Conservation (phyloP, 2,113 vertebrate species). For the Caranx melampygus region DNA sequence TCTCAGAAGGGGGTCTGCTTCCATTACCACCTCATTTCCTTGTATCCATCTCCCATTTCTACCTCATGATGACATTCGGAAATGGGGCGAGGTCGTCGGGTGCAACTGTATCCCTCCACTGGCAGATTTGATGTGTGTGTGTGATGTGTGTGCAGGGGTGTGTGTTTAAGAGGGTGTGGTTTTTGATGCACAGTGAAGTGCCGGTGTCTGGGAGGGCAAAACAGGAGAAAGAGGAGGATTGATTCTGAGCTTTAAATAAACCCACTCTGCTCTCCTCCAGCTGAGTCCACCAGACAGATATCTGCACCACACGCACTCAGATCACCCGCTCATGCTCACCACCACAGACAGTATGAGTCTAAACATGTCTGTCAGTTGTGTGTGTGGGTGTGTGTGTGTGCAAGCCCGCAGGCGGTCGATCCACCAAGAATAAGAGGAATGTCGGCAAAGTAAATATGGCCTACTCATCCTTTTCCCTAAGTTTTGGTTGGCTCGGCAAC, state of each 20-base stretch:
- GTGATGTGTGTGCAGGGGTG: too few species aligned
- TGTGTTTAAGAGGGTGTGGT: slow-evolving; percentile 5
- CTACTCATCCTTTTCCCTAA: slow-evolving; percentile 8
- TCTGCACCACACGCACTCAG: slow-evolving; percentile 59
- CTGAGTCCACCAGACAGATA: slow-evolving; percentile 73
- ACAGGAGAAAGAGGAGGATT: slow-evolving; percentile 58
- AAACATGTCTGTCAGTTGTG: background rate
- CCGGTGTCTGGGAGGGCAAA: slow-evolving; percentile 43
- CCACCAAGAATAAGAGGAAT: background rate
- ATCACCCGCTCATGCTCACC: slow-evolving; percentile 1
- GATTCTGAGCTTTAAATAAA: slow-evolving; percentile 84
- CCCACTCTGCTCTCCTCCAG: slow-evolving; percentile 73
- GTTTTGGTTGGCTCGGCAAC: slow-evolving; percentile 11
- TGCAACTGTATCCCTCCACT: background rate
- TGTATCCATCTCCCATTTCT: slow-evolving; percentile 18
- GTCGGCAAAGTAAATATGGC: slow-evolving; percentile 29
- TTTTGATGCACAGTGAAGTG: slow-evolving; percentile 11
- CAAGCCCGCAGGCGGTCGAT: background rate
- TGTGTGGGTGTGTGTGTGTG: slow-evolving; percentile 4
- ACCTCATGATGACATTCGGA: slow-evolving; percentile 28
- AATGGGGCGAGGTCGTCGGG: background rate
- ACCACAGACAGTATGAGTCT: background rate
- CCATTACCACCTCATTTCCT: slow-evolving; percentile 37
- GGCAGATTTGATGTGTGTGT: background rate
- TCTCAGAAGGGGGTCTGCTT: slow-evolving; percentile 5